phyloP scores from a whole-genome alignment of 2,888 invertebrate genomes.

The Spodoptera exigua region DNA sequence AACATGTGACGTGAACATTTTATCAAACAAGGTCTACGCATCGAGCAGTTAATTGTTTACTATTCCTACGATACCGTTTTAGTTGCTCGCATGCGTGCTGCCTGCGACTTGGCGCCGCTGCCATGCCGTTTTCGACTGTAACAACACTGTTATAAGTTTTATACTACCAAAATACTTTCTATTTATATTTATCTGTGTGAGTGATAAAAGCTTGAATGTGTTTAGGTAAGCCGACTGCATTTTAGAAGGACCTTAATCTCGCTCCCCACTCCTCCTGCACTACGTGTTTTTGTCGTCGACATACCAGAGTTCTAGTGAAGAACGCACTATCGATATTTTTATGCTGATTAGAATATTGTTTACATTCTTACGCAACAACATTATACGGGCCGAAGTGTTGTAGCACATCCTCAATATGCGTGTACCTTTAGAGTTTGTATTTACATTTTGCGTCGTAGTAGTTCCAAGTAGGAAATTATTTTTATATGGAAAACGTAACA shows the following conservation, averaged over 20 bases:
- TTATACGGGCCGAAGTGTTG: slow-evolving; percentile 31
- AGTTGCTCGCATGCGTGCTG: slow-evolving; percentile 76
- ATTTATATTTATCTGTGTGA: slow-evolving; percentile 69
- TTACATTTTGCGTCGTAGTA: slow-evolving; percentile 23
- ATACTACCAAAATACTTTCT: slow-evolving; percentile 58
- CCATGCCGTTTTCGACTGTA: slow-evolving; percentile 67
- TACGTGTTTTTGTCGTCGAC: slow-evolving; percentile 80
- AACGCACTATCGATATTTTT: slow-evolving; percentile 66
- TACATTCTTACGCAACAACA: slow-evolving; percentile 54
- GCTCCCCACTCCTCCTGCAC: slow-evolving; percentile 73
- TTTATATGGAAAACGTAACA: slow-evolving; percentile 22
- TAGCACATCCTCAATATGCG: slow-evolving; percentile 39
- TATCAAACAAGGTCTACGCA: slow-evolving; percentile 79
- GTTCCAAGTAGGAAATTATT: slow-evolving; percentile 29
- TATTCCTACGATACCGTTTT: slow-evolving; percentile 83
- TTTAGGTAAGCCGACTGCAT: slow-evolving; percentile 82
- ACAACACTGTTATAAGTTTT: slow-evolving; percentile 62
- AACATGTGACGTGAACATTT: slow-evolving; percentile 75
- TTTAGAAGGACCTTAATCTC: slow-evolving; percentile 83
- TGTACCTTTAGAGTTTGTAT: slow-evolving; percentile 32
- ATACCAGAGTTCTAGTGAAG: slow-evolving; percentile 77
- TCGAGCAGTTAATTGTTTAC: slow-evolving; percentile 83
- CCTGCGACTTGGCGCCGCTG: slow-evolving; percentile 64
- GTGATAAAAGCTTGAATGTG: slow-evolving; percentile 78
- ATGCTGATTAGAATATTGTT: slow-evolving; percentile 61